Conservation (phyloP, 2,797 vertebrate genomes). For the Cuniculus paca region DNA sequence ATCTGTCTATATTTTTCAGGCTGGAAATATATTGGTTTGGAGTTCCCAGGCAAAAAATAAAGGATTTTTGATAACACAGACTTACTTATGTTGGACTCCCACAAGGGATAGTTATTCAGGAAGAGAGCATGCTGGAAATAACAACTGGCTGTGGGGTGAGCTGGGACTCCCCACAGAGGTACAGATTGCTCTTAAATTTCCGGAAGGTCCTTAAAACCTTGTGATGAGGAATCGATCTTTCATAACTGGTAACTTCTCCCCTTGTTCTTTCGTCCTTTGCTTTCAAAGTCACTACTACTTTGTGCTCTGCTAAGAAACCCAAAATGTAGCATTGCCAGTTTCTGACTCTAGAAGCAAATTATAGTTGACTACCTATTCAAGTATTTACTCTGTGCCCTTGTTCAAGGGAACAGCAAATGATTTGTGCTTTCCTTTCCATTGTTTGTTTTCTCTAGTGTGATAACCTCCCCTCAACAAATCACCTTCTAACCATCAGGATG, state of each 20-base stretch:
- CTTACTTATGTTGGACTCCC: conserved; percentile 52
- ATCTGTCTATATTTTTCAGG: conserved; percentile 6
- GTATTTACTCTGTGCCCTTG: conserved; percentile 63
- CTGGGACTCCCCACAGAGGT: background rate
- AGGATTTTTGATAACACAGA: conserved; percentile 49
- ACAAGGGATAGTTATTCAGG: conserved; percentile 8
- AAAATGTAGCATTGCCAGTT: conserved; percentile 47
- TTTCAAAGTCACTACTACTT: conserved; percentile 68
- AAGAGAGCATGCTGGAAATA: background rate
- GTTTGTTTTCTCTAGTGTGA: background rate
- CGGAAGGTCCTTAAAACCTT: background rate
- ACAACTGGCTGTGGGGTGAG: background rate
- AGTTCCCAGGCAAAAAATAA: conserved; percentile 59
- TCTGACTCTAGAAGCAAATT: conserved; percentile 72
- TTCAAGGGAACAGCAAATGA: conserved; percentile 77
- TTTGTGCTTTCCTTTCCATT: conserved; percentile 74
- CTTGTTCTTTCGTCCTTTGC: conserved; percentile 58
- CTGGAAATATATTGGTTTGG: conserved; percentile 43
- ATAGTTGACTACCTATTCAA: conserved; percentile 73
- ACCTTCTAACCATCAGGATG: conserved; percentile 69
- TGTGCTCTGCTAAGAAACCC: conserved; percentile 64
- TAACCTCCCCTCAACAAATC: conserved; percentile 53
- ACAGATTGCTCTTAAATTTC: background rate
- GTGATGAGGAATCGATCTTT: conserved; percentile 15
- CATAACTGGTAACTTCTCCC: conserved; percentile 48